Conservation (phyloP, 2,113 vertebrate species). For the Gymnogyps californianus region DNA sequence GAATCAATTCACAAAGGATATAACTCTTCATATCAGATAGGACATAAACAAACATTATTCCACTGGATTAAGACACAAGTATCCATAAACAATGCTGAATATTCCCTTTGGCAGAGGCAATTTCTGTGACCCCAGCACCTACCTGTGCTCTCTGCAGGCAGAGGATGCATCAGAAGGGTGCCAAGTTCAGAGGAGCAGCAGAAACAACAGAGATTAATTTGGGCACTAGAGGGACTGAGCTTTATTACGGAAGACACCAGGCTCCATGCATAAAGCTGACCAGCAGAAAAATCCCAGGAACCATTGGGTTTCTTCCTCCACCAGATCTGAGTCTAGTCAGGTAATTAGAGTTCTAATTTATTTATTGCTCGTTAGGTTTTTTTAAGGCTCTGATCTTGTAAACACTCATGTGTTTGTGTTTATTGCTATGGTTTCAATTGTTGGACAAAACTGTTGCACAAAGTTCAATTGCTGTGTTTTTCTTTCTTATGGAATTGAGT, state of each 20-base stretch:
- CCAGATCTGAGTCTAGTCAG: background rate
- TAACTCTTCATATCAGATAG: background rate
- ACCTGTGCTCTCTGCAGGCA: background rate
- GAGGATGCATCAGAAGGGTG: background rate
- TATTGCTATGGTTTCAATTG: conserved; percentile 13
- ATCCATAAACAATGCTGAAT: background rate
- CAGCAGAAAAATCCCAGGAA: background rate
- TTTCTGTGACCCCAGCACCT: background rate
- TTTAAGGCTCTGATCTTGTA: background rate
- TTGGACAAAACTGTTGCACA: background rate
- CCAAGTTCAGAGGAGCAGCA: background rate
- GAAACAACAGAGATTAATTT: background rate
- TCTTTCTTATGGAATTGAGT: background rate
- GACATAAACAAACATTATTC: background rate
- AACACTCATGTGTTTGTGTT: background rate
- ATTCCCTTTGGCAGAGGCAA: background rate
- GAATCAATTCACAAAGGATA: background rate
- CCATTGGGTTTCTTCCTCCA: background rate
- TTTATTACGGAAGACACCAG: background rate
- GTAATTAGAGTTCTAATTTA: background rate
- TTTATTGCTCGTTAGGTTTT: background rate
- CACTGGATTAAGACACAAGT: background rate
- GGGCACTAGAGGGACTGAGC: background rate
- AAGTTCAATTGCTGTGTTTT: conserved; percentile 7
- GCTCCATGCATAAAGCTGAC: background rate